Evolutionary conservation across 92 coral and sea anemone genomes (phyloP).

Genomic region (Bergia sp.): DNA sequence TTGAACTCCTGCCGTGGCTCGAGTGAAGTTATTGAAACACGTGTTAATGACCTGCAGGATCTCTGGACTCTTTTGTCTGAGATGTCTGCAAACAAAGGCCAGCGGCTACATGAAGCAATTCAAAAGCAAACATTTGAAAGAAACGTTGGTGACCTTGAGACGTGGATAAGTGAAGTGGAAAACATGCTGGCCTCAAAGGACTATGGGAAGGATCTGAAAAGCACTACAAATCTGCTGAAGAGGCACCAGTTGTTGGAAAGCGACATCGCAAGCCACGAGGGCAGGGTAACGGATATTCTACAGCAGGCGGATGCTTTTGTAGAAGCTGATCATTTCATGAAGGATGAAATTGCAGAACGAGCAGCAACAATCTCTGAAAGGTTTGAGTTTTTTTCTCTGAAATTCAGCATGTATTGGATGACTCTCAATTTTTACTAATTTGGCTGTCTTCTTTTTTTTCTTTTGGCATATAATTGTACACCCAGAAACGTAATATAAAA

Average conservation of each 20-base stretch:
- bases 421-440: not conserved
- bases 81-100: slow-evolving; percentile 77
- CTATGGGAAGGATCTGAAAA: slow-evolving; percentile 81
- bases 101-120: slow-evolving; percentile 85
- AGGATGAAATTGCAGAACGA: slow-evolving; percentile 87
- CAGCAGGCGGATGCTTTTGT: slow-evolving; percentile 87
- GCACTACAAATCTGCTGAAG: slow-evolving; percentile 75
- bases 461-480: not conserved
- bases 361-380: slow-evolving; percentile 90
- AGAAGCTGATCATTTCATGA: slow-evolving; percentile 86
- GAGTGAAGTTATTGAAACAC: slow-evolving; percentile 75
- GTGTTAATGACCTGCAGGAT: slow-evolving; percentile 78
- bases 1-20: slow-evolving; percentile 59
- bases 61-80: slow-evolving; percentile 86
- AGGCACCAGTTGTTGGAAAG: slow-evolving; percentile 77
- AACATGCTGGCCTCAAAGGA: slow-evolving; percentile 75
- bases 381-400: slow-evolving; percentile 30
- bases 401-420: too few relatives aligned
- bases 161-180: slow-evolving; percentile 83
- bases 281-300: slow-evolving; percentile 77
- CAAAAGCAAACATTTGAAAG: slow-evolving; percentile 90
- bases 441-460: not conserved
- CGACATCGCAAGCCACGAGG: slow-evolving; percentile 80
- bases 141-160: slow-evolving; percentile 83
- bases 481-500: not conserved